Conservation (phyloP, 2,797 vertebrate species). For the Monodelphis domestica region DNA sequence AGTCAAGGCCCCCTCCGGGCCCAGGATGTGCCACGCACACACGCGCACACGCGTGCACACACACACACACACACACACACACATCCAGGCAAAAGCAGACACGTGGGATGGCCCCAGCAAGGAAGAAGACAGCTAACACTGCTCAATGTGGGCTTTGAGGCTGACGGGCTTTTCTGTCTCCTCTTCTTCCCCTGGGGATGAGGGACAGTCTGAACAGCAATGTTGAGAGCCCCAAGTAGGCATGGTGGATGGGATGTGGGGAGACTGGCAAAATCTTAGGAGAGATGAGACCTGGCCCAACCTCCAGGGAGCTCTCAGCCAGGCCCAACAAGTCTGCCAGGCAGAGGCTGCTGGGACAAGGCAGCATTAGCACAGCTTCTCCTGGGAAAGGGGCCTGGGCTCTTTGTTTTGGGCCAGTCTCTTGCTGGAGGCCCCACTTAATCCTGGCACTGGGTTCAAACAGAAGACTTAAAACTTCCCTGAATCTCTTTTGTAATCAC, state of each 20-base stretch:
- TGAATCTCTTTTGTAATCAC: neutral
- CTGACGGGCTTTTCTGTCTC: neutral
- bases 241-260: rapidly evolving
- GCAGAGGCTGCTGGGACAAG: rapidly evolving
- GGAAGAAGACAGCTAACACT: neutral
- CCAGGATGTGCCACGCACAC: neutral
- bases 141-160: neutral
- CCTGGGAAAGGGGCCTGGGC: neutral
- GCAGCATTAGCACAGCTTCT: neutral
- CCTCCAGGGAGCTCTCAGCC: neutral
- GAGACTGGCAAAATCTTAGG: rapidly evolving
- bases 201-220: neutral
- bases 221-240: neutral
- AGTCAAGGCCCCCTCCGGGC: neutral
- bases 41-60: neutral
- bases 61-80: neutral
- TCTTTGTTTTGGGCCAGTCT: neutral
- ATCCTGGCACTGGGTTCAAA: neutral
- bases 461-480: neutral
- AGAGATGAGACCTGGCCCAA: neutral
- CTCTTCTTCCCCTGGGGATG: neutral
- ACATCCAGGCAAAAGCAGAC: neutral
- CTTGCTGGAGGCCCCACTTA: neutral
- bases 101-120: neutral
- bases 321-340: too few relatives aligned